These are phyloP conservation scores for Silurus lanzhouensis DNA, from an alignment of 2,797 vertebrate species.

Conservation along the genomic window DNA sequence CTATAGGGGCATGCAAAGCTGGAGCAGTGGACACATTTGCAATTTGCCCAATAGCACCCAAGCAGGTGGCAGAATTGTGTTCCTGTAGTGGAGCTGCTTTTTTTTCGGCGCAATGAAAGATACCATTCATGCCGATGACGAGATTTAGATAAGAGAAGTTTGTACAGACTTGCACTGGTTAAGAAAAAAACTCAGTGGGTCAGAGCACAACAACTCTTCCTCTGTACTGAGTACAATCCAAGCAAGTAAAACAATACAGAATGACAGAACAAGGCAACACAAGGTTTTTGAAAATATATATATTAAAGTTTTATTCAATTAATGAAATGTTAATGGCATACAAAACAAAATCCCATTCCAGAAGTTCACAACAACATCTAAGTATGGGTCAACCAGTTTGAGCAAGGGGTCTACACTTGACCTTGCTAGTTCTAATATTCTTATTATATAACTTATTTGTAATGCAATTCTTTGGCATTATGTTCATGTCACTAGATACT, in stretches of 20 bases:
- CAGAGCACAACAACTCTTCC: constrained; percentile 10
- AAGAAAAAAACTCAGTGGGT: constrained; percentile 30
- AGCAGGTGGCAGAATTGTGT: constrained; percentile 53
- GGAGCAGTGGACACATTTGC: constrained; percentile 28
- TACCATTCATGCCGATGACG: constrained; percentile 50
- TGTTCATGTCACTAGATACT: constrained; percentile 66
- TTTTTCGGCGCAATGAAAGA: constrained; percentile 49
- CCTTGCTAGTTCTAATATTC: constrained; percentile 82
- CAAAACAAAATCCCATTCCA: constrained; percentile 72
- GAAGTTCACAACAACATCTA: constrained; percentile 77
- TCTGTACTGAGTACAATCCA: constrained; percentile 19
- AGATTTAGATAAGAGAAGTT: constrained; percentile 48
- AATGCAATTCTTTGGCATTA: constrained; percentile 92
- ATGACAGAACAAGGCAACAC: constrained; percentile 44
- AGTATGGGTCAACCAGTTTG: constrained; percentile 71
- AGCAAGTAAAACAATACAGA: not conserved
- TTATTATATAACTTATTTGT: constrained; percentile 88
- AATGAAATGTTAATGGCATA: constrained; percentile 79
- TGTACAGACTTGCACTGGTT: constrained; percentile 52
- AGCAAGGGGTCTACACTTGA: constrained; percentile 73
- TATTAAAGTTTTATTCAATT: constrained; percentile 76
- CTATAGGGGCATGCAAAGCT: constrained; percentile 1
- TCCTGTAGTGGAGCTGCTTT: constrained; percentile 40
- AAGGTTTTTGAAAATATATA: constrained; percentile 67
- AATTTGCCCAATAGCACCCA: constrained; percentile 51